Evolutionary conservation across 2,113 vertebrate genomes (phyloP), one percentile per base, ranked within the genome.

Genomic region (Cygnus atratus): DNA sequence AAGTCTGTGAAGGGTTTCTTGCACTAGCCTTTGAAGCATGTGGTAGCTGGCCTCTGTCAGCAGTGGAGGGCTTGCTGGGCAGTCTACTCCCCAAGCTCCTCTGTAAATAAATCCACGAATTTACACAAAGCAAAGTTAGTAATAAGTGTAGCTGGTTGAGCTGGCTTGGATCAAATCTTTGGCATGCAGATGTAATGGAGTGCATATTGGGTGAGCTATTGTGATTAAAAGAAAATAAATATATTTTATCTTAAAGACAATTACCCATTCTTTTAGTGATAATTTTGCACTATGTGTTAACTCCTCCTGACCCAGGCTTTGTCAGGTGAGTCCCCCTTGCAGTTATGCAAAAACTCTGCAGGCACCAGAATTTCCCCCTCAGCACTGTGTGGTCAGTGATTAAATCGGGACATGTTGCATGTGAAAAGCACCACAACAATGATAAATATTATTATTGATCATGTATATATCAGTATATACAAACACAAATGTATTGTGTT

Each of bases 371-470:
- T 92, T 92, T 86, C 15, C 22, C 65, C n/a, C 54, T 75, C 44
- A 20, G 29, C 73, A 25, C 18, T 88, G 41, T 54, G 79, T 83
- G 78, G 58, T 85, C 78, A 90, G 66, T 84, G 91, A 71, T 92
- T 89, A 62, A 93, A 70, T 83, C 85, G 70, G 59, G 33, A 39
- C 57, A 21, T 72, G 76, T 43, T 84, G 78, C 65, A 73, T 24
- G 39, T 0, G 2, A 54, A 83, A 93, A 92, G 35, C 75, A 75
- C 43, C 44, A 21, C 31, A 58, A 70, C 35, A 68, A 63, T 61
- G 67, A 77, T 85, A 85, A 94, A 83, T 91, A 88, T 94, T 95
- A 55, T 88, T 94, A 95, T 93, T 86, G 93, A 95, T 94, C 94
- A 82, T 92, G 74, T 72, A 52, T 92, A 54, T 48, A 71, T 39